phyloP scores from a whole-genome alignment of 2,888 invertebrate genomes.

The Pogonocherus hispidulus region DNA sequence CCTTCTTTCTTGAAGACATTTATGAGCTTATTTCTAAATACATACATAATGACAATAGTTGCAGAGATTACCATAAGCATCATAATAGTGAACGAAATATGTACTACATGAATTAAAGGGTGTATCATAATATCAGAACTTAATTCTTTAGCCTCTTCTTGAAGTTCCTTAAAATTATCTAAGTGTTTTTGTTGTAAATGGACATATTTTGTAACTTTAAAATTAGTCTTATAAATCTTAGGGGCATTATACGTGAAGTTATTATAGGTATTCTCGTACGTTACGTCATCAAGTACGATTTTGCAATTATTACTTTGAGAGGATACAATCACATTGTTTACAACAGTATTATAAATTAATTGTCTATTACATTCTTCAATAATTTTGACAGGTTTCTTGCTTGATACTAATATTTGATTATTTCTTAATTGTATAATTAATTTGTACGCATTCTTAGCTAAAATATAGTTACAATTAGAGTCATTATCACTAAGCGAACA shows the following conservation, averaged over 20 bases:
- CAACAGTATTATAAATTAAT: too few relatives aligned
- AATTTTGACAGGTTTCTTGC: background rate
- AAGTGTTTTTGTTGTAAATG: constrained; percentile 49
- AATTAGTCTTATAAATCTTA: background rate
- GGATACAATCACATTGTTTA: background rate
- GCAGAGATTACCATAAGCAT: background rate
- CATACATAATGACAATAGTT: background rate
- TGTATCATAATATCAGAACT: background rate
- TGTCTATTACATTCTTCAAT: background rate
- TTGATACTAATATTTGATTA: background rate
- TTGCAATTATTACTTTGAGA: constrained; percentile 2
- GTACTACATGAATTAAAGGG: background rate
- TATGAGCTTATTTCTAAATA: background rate
- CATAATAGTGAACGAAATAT: background rate
- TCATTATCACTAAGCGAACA: background rate
- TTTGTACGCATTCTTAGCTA: background rate
- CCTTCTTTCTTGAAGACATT: background rate
- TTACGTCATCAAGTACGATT: background rate
- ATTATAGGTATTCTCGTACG: background rate
- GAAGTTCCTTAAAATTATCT: background rate
- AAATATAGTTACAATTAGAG: background rate
- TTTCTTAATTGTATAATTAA: background rate
- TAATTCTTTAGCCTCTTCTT: background rate
- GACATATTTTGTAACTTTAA: background rate
- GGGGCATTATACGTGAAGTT: background rate